Evolutionary conservation across 2,113 vertebrate species (phyloP).

Genomic region (Okapia johnstoni): DNA sequence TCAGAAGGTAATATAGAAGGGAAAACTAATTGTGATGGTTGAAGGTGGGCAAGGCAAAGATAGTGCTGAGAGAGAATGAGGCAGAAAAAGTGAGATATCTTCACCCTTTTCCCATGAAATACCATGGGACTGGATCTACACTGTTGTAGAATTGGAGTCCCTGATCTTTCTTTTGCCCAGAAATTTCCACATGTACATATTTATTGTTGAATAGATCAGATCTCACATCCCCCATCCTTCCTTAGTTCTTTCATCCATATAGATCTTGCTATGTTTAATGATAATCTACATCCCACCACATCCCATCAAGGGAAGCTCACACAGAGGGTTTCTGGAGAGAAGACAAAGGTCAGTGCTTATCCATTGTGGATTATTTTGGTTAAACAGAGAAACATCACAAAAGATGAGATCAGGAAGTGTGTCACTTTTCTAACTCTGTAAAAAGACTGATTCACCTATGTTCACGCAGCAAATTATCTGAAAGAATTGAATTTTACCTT

Average conservation of each 20-base stretch:
- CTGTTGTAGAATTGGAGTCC: fast-evolving
- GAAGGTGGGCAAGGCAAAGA: not conserved
- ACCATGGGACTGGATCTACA: not conserved
- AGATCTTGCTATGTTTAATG: not conserved
- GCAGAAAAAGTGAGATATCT: not conserved
- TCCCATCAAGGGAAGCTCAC: not conserved
- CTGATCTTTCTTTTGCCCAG: not conserved
- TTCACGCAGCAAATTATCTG: not conserved
- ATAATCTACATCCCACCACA: not conserved
- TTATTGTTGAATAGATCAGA: not conserved
- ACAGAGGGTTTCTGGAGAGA: not conserved
- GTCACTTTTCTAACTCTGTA: not conserved
- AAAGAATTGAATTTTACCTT: not conserved
- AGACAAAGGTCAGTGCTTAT: not conserved
- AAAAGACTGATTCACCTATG: not conserved
- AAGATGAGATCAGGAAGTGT: not conserved
- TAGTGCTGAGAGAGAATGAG: not conserved
- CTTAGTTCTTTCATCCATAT: too few relatives aligned
- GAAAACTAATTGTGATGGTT: not conserved
- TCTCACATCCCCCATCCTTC: not conserved
- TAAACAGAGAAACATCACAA: not conserved
- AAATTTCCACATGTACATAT: not conserved
- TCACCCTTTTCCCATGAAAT: not conserved
- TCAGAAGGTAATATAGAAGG: not conserved
- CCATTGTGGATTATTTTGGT: not conserved